Evolutionary conservation across 1,140 invertebrate species (phyloP).

Genomic region (Holcopasites calliopsidis): DNA sequence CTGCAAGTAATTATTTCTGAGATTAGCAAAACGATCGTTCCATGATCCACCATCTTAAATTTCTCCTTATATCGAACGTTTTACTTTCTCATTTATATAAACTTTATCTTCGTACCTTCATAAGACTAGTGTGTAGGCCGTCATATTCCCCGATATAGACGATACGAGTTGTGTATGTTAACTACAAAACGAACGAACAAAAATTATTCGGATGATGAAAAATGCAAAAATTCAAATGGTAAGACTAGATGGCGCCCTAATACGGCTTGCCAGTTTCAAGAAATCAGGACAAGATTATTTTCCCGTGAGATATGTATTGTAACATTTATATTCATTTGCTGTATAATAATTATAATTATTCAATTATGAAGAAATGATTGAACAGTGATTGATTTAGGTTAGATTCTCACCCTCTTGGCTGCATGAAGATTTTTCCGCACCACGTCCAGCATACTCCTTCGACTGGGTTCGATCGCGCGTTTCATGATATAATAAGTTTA

Average conservation of each 20-base stretch:
- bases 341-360: too few relatives aligned
- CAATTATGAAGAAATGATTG: not conserved
- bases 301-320: too few relatives aligned
- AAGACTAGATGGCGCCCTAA: not conserved
- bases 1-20: constrained; percentile 32
- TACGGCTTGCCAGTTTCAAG: too few relatives aligned
- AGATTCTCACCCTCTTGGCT: constrained; percentile 45
- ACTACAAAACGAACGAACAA: constrained; percentile 47
- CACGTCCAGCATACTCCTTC: constrained; percentile 58
- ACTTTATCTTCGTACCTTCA: constrained; percentile 41
- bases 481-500: not conserved
- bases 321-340: too few relatives aligned
- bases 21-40: not conserved
- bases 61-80: not conserved
- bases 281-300: too few relatives aligned
- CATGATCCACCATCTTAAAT: too few relatives aligned
- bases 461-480: constrained; percentile 37
- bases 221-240: not conserved
- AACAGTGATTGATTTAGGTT: not conserved
- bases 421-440: constrained; percentile 52
- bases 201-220: not conserved
- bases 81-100: not conserved
- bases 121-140: constrained; percentile 36
- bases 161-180: constrained; percentile 57
- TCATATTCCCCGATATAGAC: constrained; percentile 62